Evolutionary conservation across 1,140 invertebrate species (phyloP), one percentile per base, ranked within the genome.

Genomic region (Hylyphantes graminicola): DNA sequence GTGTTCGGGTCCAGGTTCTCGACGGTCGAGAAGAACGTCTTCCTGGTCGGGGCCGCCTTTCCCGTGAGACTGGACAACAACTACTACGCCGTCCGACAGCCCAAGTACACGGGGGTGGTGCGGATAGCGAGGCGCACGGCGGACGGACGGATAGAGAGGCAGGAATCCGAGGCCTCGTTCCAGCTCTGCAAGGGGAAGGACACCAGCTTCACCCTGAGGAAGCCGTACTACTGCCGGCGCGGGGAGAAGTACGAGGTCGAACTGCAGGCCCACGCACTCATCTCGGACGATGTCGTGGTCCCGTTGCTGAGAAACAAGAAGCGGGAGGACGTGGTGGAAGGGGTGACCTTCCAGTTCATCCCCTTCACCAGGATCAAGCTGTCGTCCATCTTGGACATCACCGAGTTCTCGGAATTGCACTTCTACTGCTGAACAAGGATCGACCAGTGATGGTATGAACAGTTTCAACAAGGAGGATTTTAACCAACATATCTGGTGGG

Each of bases 121-220:
- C 74, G 86, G 61, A 88, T 87, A 35, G 82, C 83, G 3, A 70
- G 79, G 7, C 85, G 53, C 70, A 86, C 65, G 57, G 13, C 78
- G 3, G 79, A 77, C 15, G 85, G 77, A 0, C 67, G 77, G 19
- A 74, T 77, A 64, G 85, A 82, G 15, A 51, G 80, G 2, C 76
- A 86, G 53, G 81, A 86, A 57, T 74, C 63, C 6, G 83, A 86
- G n/a, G 85, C 83, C 0, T 67, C 68, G 9, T 83, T 86, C 63
- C 63, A 80, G 35, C 76, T 86, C 0, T 77, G 85, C 0, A 88
- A 87, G 50, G 88, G 88, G n/a, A 88, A 88, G 51, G 88, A 88
- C 76, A 86, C 87, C 17, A 61, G 78, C 15, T 84, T 88, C 11
- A 87, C 86, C 50, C 67, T 88, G n/a, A 86, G 85, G 19, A 87